Percentiles rank a stretch among this genome's conserved stretches.
Conservation (phyloP, 2,888 invertebrate species). For the Abrostola triplasia region DNA sequence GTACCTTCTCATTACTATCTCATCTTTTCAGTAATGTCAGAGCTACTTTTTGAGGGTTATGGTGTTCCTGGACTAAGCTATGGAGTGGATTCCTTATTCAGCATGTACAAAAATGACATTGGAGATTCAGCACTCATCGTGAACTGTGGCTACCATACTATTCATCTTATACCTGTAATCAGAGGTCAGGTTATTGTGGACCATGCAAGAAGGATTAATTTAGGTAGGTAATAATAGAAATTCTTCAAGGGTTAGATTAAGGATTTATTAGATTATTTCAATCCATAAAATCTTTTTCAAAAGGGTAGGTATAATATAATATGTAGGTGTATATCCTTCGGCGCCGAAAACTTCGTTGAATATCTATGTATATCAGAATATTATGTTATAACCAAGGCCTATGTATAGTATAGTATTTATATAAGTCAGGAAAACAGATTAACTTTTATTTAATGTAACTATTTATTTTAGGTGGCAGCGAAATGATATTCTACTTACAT, state of each 20-base stretch:
- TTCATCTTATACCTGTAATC: constrained; percentile 95
- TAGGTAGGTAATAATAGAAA: constrained; percentile 90
- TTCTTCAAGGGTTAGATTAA: not conserved
- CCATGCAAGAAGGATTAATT: constrained; percentile 94
- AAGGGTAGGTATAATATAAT: no score
- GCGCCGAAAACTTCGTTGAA: no score
- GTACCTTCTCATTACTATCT: not conserved
- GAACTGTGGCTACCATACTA: constrained; percentile 95
- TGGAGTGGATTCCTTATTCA: constrained; percentile 95
- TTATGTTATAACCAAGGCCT: no score
- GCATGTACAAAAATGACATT: constrained; percentile 90
- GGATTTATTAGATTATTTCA: not conserved
- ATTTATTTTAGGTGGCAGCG: constrained; percentile 90
- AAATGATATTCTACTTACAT: constrained; percentile 95
- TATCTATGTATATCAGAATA: no score
- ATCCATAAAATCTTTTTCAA: no score
- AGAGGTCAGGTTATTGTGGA: constrained; percentile 90
- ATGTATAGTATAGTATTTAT: no score
- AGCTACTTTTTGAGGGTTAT: constrained; percentile 97
- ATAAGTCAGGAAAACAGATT: not conserved
- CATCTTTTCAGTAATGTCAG: constrained; percentile 94
- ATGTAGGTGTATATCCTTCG: no score
- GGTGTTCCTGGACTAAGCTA: constrained; percentile 95
- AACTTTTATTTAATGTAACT: not conserved
- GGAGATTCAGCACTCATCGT: constrained; percentile 92